Percentiles rank a stretch among this genome's conserved stretches.
Conservation (phyloP, 2,113 vertebrate species). For the Chunga burmeisteri region DNA sequence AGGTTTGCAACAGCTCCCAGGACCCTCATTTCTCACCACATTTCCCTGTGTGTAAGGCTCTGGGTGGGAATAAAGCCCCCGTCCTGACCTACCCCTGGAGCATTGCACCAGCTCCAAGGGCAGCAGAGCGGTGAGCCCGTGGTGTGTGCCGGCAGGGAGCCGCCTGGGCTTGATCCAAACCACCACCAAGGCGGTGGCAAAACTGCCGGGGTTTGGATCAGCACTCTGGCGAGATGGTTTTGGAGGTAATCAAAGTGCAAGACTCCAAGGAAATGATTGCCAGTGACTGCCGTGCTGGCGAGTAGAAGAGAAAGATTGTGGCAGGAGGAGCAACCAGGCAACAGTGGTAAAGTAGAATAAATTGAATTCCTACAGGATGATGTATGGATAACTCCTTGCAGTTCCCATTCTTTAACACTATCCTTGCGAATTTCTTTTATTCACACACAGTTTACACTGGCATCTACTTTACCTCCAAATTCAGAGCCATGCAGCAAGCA, state of each 20-base stretch:
- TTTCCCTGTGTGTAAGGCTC: not conserved
- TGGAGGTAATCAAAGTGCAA: not conserved
- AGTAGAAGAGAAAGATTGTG: not conserved
- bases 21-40: not conserved
- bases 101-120: not conserved
- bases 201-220: not conserved
- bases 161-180: not conserved
- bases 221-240: not conserved
- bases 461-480: not conserved
- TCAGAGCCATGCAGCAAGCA: not conserved
- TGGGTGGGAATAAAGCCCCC: rapidly evolving
- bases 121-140: not conserved
- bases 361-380: not conserved
- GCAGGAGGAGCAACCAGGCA: not conserved
- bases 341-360: not conserved
- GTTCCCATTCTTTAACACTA: not conserved
- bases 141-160: not conserved
- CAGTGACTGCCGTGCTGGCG: not conserved
- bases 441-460: not conserved
- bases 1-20: not conserved
- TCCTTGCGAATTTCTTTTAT: not conserved
- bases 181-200: not conserved
- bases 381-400: not conserved
- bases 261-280: not conserved
- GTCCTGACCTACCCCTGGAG: not conserved